phyloP scores from a whole-genome alignment of 2,113 vertebrate genomes.

The Hiodon tergisus region DNA sequence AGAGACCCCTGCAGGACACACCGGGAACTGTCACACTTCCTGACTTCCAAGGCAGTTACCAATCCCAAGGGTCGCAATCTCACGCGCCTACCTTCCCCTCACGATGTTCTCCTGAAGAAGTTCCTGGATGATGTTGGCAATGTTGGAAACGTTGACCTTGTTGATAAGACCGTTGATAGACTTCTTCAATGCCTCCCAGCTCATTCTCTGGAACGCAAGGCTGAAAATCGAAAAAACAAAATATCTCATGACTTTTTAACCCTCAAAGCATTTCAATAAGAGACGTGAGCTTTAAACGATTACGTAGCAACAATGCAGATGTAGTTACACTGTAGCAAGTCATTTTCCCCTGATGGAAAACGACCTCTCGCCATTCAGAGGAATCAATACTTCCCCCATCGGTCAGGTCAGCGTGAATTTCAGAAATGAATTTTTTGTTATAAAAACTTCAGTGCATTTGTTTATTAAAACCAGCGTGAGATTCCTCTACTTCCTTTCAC shows the following conservation, averaged over 20 bases:
- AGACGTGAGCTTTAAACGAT: background rate
- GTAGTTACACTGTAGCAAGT: background rate
- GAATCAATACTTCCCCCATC: background rate
- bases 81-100: conserved; percentile 76
- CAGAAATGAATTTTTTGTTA: background rate
- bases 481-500: conserved; percentile 11
- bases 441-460: background rate
- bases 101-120: conserved; percentile 96
- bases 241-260: background rate
- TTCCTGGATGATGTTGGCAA: conserved; percentile 91
- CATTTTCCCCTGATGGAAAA: conserved; percentile 6
- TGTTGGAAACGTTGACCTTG: conserved; percentile 97
- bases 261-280: background rate
- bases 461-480: conserved; percentile 14
- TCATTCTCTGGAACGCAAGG: conserved; percentile 96
- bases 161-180: conserved; percentile 98
- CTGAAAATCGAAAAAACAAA: conserved; percentile 54
- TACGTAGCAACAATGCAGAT: background rate
- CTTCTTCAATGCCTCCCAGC: conserved; percentile 98
- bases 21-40: background rate
- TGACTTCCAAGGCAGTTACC: background rate
- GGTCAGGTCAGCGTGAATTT: conserved; percentile 1
- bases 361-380: background rate
- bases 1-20: conserved; percentile 70
- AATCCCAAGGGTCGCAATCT: background rate